Evolutionary conservation across 2,797 vertebrate species (phyloP).

Genomic region (Sebastiscus albofasciatus): DNA sequence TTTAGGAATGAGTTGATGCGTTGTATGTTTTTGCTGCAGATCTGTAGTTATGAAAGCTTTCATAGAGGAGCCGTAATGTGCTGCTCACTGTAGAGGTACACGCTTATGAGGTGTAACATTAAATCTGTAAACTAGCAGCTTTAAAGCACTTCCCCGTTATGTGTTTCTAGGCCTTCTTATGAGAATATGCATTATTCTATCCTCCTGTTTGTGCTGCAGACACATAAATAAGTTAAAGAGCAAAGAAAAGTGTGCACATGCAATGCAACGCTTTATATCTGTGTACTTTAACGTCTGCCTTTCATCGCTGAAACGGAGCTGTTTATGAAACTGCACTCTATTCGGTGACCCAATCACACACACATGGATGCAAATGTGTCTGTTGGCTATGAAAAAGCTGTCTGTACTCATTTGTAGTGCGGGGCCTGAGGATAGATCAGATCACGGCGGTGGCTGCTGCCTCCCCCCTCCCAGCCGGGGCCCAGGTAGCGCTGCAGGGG

Average conservation of each 20-base stretch:
- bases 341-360: constrained; percentile 29
- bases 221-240: constrained; percentile 13
- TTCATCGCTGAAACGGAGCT: constrained; percentile 37
- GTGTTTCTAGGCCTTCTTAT: constrained; percentile 28
- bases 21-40: not conserved
- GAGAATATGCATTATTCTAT: constrained; percentile 12
- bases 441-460: constrained; percentile 59
- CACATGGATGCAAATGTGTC: constrained; percentile 77
- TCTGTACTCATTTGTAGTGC: constrained; percentile 79
- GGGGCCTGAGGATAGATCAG: constrained; percentile 69
- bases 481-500: constrained; percentile 72
- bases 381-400: constrained; percentile 76
- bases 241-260: not conserved
- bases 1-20: not conserved
- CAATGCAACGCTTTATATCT: constrained; percentile 7
- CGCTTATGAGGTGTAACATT: constrained; percentile 28
- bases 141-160: constrained; percentile 3
- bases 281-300: constrained; percentile 12
- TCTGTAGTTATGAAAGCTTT: constrained; percentile 32
- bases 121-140: constrained; percentile 23
- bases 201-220: not conserved
- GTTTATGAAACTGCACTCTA: constrained; percentile 50
- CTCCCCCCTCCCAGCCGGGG: constrained; percentile 50
- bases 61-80: constrained; percentile 9
- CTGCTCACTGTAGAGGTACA: constrained; percentile 27